Percentiles rank a stretch among this genome's conserved stretches.
Evolutionary conservation across 2,797 vertebrate species (phyloP).

Genomic region (Ceryle rudis): DNA sequence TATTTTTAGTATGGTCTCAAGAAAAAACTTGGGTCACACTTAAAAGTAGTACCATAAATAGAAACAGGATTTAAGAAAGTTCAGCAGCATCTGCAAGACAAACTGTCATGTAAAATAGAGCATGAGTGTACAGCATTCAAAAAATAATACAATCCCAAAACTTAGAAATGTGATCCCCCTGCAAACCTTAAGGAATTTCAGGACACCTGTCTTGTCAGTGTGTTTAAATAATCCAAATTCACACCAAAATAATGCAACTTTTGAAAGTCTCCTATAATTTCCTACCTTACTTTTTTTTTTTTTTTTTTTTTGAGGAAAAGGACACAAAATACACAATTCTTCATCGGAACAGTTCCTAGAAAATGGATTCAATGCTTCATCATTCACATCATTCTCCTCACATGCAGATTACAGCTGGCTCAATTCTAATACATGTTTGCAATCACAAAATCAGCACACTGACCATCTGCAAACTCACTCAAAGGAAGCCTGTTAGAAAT

Average conservation of each 20-base stretch:
- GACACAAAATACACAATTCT: background rate
- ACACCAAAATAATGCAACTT: background rate
- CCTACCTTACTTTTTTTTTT: background rate
- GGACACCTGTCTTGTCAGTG: background rate
- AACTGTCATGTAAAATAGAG: constrained; percentile 28
- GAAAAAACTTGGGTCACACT: constrained; percentile 61
- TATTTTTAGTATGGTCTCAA: constrained; percentile 72
- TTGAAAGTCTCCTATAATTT: background rate
- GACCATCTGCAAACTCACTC: background rate
- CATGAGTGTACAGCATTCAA: background rate
- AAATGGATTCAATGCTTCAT: background rate
- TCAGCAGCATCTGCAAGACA: constrained; percentile 60
- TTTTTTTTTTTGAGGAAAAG: background rate
- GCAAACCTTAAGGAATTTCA: background rate
- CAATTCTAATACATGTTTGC: background rate
- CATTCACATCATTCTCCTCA: background rate
- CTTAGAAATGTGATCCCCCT: background rate
- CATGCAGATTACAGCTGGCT: background rate
- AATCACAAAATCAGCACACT: background rate
- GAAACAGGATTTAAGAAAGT: constrained; percentile 63
- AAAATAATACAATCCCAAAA: background rate
- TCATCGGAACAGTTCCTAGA: background rate
- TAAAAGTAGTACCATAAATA: constrained; percentile 69
- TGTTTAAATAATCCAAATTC: background rate
- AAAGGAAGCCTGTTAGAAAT: background rate